phyloP scores from a whole-genome alignment of 1,140 invertebrate species.

The Drosophila rufa region DNA sequence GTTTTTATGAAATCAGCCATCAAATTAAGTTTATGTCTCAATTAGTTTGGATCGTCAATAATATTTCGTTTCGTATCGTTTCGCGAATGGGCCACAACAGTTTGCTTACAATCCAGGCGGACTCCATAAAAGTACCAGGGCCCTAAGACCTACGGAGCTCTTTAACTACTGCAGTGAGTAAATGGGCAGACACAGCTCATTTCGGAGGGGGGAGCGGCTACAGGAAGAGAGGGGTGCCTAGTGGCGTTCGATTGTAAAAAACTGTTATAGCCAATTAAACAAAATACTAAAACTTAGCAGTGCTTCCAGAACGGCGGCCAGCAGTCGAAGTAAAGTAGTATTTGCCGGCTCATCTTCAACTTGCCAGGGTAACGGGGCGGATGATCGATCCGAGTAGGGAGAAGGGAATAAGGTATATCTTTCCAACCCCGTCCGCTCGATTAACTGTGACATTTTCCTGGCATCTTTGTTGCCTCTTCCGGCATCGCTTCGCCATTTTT shows the following conservation, averaged over 20 bases:
- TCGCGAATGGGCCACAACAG: conserved; percentile 48
- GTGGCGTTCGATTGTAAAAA: conserved; percentile 70
- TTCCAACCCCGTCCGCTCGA: conserved; percentile 42
- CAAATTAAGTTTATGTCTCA: conserved; percentile 77
- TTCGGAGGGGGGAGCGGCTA: not conserved
- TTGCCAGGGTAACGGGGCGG: conserved; percentile 42
- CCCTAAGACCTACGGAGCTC: conserved; percentile 33
- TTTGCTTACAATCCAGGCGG: conserved; percentile 64
- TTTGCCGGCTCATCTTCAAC: conserved; percentile 10
- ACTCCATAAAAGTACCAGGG: conserved; percentile 48
- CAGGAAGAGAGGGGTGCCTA: not conserved
- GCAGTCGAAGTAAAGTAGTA: conserved; percentile 9
- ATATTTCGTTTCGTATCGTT: conserved; percentile 54
- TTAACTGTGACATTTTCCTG: conserved; percentile 36
- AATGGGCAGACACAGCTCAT: conserved; percentile 19
- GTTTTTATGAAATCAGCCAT: conserved; percentile 63
- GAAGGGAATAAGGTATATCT: not conserved
- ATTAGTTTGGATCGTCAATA: conserved; percentile 65
- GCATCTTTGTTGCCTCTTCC: conserved; percentile 57
- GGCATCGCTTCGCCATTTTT: conserved; percentile 50
- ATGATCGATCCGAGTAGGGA: conserved; percentile 18
- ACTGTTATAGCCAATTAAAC: conserved; percentile 81
- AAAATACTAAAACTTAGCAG: conserved; percentile 72
- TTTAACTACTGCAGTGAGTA: conserved; percentile 28
- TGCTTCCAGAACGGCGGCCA: conserved; percentile 38